Evolutionary conservation across 2,797 vertebrate genomes (phyloP).

Genomic region (Rhynchonycteris naso): DNA sequence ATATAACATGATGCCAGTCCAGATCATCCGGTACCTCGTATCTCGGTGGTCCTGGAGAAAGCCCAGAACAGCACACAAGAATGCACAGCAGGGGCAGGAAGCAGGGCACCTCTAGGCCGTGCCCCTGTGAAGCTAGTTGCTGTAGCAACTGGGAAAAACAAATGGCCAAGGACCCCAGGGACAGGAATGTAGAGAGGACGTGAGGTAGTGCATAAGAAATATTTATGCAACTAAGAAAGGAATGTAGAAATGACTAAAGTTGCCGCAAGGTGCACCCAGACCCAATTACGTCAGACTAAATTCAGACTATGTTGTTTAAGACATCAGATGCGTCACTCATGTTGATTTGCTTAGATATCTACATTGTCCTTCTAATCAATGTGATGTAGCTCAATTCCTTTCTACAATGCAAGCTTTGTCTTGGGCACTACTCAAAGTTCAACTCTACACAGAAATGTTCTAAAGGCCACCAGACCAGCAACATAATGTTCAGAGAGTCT

Average conservation of each 20-base stretch:
- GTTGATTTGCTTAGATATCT: neutral
- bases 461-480: neutral
- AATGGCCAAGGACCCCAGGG: neutral
- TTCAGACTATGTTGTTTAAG: neutral
- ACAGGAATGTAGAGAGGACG: neutral
- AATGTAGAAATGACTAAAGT: slow-evolving; percentile 3
- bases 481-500: neutral
- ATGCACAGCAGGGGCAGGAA: neutral
- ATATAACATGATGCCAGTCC: neutral
- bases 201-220: neutral
- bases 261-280: neutral
- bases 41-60: neutral
- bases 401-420: neutral
- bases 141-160: slow-evolving; percentile 37
- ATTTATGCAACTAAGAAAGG: neutral
- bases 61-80: neutral
- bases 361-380: neutral
- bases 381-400: neutral
- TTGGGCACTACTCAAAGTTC: neutral
- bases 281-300: neutral
- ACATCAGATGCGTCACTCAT: neutral
- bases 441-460: neutral
- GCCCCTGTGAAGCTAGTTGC: neutral
- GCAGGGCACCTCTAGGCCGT: neutral
- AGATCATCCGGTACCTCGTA: neutral